Percentiles rank a stretch among this genome's conserved stretches.
These are phyloP conservation scores for Spea bombifrons DNA, from an alignment of 2,113 vertebrate species.

Conservation along the genomic window DNA sequence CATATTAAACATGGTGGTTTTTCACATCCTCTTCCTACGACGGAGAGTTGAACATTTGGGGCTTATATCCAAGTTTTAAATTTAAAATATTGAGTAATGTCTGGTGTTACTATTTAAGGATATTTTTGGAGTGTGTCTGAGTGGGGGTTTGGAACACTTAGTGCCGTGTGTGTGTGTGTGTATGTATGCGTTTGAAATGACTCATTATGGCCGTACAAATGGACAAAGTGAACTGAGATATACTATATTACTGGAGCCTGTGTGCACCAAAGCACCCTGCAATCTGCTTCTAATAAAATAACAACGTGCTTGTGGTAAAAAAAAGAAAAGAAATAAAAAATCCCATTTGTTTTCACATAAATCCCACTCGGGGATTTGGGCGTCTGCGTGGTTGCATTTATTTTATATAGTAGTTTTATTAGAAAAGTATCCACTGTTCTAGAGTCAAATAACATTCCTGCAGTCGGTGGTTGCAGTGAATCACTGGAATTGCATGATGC, in stretches of 20 bases:
- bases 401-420: background rate
- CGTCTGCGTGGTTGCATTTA: background rate
- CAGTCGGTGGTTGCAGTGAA: background rate
- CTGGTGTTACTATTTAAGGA: conserved; percentile 46
- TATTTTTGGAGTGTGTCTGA: conserved; percentile 27
- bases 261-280: background rate
- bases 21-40: too few species aligned
- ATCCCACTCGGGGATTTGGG: background rate
- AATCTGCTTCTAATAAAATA: background rate
- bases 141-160: conserved; percentile 19
- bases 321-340: background rate
- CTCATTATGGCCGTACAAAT: conserved; percentile 15
- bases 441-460: conserved; percentile 4
- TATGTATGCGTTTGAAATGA: conserved; percentile 25
- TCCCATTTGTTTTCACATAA: background rate
- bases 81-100: conserved; percentile 37
- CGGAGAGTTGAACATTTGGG: conserved; percentile 9
- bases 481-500: background rate
- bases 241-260: background rate
- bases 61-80: conserved; percentile 8
- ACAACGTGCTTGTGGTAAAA: background rate
- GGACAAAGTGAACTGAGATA: background rate
- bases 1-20: too few species aligned
- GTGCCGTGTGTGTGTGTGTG: conserved; percentile 19
- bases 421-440: background rate